Evolutionary conservation across 2,888 invertebrate genomes (phyloP).

Genomic region (Calliopum simillimum): DNA sequence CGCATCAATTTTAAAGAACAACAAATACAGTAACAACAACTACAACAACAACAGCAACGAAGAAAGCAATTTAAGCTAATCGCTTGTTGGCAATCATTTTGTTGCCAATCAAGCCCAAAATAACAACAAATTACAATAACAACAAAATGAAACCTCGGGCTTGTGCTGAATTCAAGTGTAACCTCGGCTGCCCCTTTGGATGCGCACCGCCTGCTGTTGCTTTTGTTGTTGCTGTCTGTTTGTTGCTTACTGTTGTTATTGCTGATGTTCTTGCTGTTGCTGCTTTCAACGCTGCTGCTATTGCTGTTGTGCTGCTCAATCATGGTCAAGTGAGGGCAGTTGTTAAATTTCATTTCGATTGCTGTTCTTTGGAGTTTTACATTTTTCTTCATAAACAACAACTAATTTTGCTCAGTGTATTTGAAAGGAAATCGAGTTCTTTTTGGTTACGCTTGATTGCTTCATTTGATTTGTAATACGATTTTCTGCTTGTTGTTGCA

Average conservation of each 20-base stretch:
- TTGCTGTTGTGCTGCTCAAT: neutral
- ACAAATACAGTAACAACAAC: slow-evolving; percentile 1
- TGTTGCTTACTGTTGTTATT: slow-evolving; percentile 22
- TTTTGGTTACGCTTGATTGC: slow-evolving; percentile 28
- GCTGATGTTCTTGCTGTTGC: slow-evolving; percentile 43
- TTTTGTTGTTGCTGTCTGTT: slow-evolving; percentile 12
- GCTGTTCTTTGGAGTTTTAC: neutral
- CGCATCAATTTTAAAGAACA: slow-evolving; percentile 11
- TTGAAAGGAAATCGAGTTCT: slow-evolving; percentile 32
- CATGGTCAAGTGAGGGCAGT: slow-evolving; percentile 2
- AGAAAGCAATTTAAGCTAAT: slow-evolving; percentile 15
- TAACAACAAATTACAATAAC: neutral
- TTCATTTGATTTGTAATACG: slow-evolving; percentile 27
- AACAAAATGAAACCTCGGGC: neutral
- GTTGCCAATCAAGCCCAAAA: slow-evolving; percentile 17
- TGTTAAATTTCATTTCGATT: neutral
- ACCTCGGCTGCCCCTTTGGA: neutral
- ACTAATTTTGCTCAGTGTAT: neutral
- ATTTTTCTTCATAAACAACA: too few species aligned
- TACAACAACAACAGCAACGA: neutral
- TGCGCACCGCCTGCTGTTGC: slow-evolving; percentile 29
- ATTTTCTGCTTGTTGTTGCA: slow-evolving; percentile 16
- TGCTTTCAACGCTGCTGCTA: slow-evolving; percentile 45
- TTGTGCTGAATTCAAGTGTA: neutral
- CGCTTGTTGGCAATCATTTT: slow-evolving; percentile 17